Conservation (phyloP, 2,797 vertebrate genomes). For the Apogon talboti region DNA sequence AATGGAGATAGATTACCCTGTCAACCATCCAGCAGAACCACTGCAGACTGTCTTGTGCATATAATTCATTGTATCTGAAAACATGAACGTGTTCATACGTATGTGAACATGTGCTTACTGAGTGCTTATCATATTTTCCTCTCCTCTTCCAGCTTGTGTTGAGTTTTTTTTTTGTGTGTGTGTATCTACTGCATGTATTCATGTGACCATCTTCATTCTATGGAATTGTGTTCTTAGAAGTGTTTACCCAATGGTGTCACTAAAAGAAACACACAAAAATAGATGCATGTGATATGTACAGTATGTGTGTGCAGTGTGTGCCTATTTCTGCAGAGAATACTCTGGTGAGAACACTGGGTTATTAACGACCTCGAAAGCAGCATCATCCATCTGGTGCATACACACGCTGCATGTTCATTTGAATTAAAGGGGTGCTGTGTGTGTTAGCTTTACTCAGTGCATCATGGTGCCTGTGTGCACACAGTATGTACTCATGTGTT, state of each 20-base stretch:
- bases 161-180: not conserved
- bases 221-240: not conserved
- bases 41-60: conserved; percentile 43
- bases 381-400: conserved; percentile 55
- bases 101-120: not conserved
- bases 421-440: conserved; percentile 3
- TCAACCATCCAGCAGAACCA: conserved; percentile 54
- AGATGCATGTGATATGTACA: too few relatives aligned
- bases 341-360: conserved; percentile 45
- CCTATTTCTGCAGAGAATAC: conserved; percentile 36
- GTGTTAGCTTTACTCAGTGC: conserved; percentile 8
- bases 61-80: conserved; percentile 41
- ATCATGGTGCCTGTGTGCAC: not conserved
- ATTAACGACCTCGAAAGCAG: conserved; percentile 60
- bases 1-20: conserved; percentile 77
- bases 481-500: conserved; percentile 2
- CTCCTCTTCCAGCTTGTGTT: too few relatives aligned
- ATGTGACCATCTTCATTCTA: not conserved
- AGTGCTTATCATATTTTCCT: conserved; percentile 2
- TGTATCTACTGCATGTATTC: not conserved
- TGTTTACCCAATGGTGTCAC: too few relatives aligned
- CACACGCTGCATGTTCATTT: conserved; percentile 24
- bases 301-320: not conserved
- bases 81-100: conserved; percentile 4
- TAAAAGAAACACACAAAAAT: too few relatives aligned